Evolutionary conservation across 35 echinoderm and acorn worm genomes (phyloP), one percentile per base, ranked within the genome.

Genomic region (Strongylocentrotus purpuratus): DNA sequence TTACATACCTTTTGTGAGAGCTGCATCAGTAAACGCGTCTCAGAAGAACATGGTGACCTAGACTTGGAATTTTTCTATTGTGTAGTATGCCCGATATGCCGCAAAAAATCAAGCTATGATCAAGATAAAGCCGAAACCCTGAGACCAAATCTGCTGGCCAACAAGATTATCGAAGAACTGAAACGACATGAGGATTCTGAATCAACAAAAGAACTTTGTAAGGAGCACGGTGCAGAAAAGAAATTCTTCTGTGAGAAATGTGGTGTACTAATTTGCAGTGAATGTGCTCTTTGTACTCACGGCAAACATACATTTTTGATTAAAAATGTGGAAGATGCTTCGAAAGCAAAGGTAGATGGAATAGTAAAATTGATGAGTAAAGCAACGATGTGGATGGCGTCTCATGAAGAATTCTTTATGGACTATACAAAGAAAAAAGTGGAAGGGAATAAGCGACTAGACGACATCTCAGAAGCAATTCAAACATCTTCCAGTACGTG

Each of bases 191-290:
- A 78, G 65, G 65, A 78, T 22, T 78, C 65, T 78, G 25, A 78
- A 78, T 78, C 65, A 78, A 78, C 18, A 7, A 28, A 78, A 78
- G 65, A 22, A 28, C 18, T 78, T n/a, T 78, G 65, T n/a, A 78
- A 78, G 65, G 65, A 78, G 22, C 65, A 78, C 20, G 65, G 65
- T 1, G 65, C 65, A 22, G 65, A 8, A n/a, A 78, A 78, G 65
- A 78, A 78, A 78, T 78, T 78, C 22, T 78, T 78, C 25, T 78
- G 65, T 78, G 65, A 78, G 65, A 78, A 78, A 78, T 78, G 65
- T 78, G 28, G 28, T n/a, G 22, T 78, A 7, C 20, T 78, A 78
- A 78, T n/a, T 18, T 78, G 65, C 8, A 78, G 65, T 25, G 65
- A 78, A n/a, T 78, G 65, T 8, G 65, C 65, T 3, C 65, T 78